These are phyloP conservation scores for Mergus octosetaceus DNA, from an alignment of 2,797 vertebrate species.

Conservation along the genomic window DNA sequence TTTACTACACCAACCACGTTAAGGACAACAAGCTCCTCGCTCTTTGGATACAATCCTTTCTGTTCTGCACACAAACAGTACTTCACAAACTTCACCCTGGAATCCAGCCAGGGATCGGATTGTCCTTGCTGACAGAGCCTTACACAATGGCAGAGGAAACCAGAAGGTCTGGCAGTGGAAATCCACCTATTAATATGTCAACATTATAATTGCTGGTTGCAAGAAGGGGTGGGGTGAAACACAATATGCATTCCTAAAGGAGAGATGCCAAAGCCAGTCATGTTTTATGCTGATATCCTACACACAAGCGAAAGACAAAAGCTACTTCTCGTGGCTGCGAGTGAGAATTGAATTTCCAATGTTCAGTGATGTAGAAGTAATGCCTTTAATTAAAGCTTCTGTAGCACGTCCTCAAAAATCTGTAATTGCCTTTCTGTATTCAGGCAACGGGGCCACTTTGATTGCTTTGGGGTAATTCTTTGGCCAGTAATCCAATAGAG, in stretches of 20 bases:
- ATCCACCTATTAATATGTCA: conserved; percentile 1
- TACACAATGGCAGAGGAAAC: neutral
- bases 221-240: conserved; percentile 28
- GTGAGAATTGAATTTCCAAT: conserved; percentile 78
- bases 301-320: conserved; percentile 55
- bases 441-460: conserved; percentile 61
- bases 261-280: neutral
- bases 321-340: conserved; percentile 68
- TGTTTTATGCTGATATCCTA: conserved; percentile 37
- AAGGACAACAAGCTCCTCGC: neutral
- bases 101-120: neutral
- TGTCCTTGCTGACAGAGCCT: neutral
- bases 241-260: neutral
- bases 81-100: conserved; percentile 19
- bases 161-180: neutral
- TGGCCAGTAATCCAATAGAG: conserved; percentile 75
- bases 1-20: neutral
- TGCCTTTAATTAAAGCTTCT: conserved; percentile 82
- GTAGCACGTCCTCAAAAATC: conserved; percentile 72
- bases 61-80: neutral
- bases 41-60: neutral
- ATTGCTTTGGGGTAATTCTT: conserved; percentile 77
- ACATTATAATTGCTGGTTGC: neutral
- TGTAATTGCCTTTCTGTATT: conserved; percentile 73
- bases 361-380: conserved; percentile 82